Conservation (phyloP, 35 echinoderm and acorn worm genomes). For the Heliocidaris tuberculata region DNA sequence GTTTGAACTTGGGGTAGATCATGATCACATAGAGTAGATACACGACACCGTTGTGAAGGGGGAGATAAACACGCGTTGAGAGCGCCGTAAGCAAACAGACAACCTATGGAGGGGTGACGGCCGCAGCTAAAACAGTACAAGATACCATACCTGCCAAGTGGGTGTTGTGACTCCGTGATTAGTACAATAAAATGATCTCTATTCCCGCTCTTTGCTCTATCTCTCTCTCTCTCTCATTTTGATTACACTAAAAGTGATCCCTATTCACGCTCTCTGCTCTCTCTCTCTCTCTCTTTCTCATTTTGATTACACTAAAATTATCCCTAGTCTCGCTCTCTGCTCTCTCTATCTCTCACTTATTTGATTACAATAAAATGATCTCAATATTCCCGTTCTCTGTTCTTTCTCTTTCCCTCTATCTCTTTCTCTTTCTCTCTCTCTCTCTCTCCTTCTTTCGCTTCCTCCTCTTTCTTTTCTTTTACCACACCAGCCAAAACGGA, state of each 20-base stretch:
- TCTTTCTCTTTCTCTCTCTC: neutral
- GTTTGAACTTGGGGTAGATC: neutral
- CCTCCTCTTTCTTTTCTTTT: no score
- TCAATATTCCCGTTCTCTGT: neutral
- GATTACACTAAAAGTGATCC: no score
- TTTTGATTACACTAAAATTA: no score
- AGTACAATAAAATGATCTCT: neutral
- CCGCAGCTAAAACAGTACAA: neutral
- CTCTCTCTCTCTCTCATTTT: neutral
- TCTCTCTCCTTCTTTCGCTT: neutral
- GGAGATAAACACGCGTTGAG: slow-evolving; percentile 2
- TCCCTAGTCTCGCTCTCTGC: no score
- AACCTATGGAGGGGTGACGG: neutral
- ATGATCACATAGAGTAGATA: neutral
- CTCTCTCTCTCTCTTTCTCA: no score
- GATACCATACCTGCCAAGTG: neutral
- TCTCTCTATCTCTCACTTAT: no score
- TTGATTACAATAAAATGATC: no score
- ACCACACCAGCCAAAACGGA: no score
- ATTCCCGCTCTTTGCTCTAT: neutral
- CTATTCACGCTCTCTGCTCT: no score
- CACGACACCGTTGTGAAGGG: neutral
- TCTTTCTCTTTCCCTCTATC: neutral
- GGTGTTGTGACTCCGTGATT: neutral
- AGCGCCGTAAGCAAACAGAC: neutral